Base-by-base conservation (phyloP, 2,113 vertebrate genomes). In the Castor canadensis region DNA sequence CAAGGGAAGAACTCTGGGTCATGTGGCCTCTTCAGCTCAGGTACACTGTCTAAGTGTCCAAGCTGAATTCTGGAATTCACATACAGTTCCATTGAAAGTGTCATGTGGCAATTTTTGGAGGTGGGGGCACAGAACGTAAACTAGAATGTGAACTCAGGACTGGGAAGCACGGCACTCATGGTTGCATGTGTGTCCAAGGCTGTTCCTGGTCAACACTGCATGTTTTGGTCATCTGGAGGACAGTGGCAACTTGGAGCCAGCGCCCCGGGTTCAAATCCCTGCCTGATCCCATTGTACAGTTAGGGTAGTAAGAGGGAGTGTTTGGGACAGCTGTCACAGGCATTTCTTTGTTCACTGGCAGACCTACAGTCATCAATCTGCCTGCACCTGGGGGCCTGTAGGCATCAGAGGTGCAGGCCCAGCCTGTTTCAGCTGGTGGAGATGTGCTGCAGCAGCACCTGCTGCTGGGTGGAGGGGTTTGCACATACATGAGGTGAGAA, bases 331-430 rank as follows among this genome's bases (percentile, higher is more conserved):
- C 9, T 9, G 35, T 54, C 62, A 17, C 0, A 15, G 30, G 35
- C 15, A 17, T 8, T 15, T 40, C 26, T 58, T 40, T 76, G 26
- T 35, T 67, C 66, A 8, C 8, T 6, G 13, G 19, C 58, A 93
- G 15, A 10, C 13, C 30, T 35, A 22, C 8, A 20, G 24, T 3
- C 15, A 26, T 67, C 12, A 4, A 5, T 4, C 69, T 19, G 56
- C 40, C 35, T 30, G 58, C 17, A 43, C 19, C 22, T 17, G 1
- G 2, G 43, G n/a, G 3, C 6, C 8, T 2, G 15, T 1, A 7
- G 72, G 80, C 1, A 15, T 60, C 49, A 3, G 0, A 45, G 26
- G 81, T 30, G 24, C 45, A 40, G 35, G 84, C 24, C 75, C 49
- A 54, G 8, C 58, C 56, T 4, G 20, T 38, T 0, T 30, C 3